Percentiles rank a stretch among this genome's conserved stretches.
Evolutionary conservation across 2,113 vertebrate species (phyloP).

Genomic region (Brachypodius melanocephalos): DNA sequence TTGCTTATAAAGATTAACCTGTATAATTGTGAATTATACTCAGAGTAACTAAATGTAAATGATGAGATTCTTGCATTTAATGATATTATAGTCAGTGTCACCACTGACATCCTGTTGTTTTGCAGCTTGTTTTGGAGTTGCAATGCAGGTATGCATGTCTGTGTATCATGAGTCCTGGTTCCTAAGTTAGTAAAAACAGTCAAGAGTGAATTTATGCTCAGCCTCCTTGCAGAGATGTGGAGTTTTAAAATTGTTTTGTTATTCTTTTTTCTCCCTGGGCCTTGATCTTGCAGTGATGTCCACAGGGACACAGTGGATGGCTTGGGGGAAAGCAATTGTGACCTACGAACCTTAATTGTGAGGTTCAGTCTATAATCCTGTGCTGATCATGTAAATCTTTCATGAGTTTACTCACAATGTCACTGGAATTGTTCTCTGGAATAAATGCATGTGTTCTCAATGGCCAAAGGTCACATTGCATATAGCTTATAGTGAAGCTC

Average conservation of each 20-base stretch:
- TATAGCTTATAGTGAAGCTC: background rate
- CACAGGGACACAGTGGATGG: background rate
- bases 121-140: background rate
- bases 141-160: background rate
- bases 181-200: background rate
- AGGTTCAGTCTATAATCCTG: background rate
- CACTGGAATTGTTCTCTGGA: background rate
- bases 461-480: background rate
- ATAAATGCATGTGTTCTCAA: background rate
- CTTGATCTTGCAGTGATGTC: background rate
- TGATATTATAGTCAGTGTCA: background rate
- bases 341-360: background rate
- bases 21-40: background rate
- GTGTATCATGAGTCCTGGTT: background rate
- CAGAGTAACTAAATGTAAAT: background rate
- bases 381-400: background rate
- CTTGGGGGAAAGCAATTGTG: background rate
- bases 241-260: background rate
- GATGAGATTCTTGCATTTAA: background rate
- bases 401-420: background rate
- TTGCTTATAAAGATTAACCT: background rate
- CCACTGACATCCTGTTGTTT: background rate
- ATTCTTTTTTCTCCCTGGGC: background rate
- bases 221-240: background rate
- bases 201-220: background rate